Base-by-base conservation (phyloP, 2,113 vertebrate species). In the Scatophagus argus region DNA sequence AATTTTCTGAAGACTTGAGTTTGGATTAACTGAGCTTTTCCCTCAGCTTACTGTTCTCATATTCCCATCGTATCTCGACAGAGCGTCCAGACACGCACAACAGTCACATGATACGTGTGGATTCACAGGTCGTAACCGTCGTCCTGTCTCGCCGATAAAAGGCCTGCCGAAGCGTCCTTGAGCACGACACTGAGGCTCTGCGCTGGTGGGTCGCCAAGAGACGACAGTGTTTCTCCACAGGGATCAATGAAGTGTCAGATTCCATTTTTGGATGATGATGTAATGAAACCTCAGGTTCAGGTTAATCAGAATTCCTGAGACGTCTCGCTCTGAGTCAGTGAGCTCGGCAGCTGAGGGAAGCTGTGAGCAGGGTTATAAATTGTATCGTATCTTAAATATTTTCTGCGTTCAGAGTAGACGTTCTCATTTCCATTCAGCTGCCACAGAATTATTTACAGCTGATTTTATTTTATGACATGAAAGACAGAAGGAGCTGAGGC, bases 201-300 rank as follows among this genome's bases (percentile, higher is more conserved):
- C 29, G 41, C 31, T 25, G 41, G 23, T 21, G 31, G 12, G 14
- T n/a, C n/a, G n/a, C n/a, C n/a, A n/a, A n/a, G n/a, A n/a, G n/a
- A n/a, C n/a, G n/a, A n/a, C n/a, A n/a, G n/a, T 14, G 38, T 17
- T 34, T 27, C 4, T 10, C 14, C n/a, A 21, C 7, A 29, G 10
- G 43, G 72, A 81, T 77, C 49, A 63, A 58, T 77, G 39, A 62
- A 44, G 63, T 2, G 23, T 74, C 25, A 13, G 31, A n/a, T 69
- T 54, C 66, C 59, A 41, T 2, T 55, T 77, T 44, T 73, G 36
- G 55, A 56, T 58, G 13, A n/a, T 12, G 31, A 5, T 58, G 56
- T 49, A 25, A 74, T 52, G 47, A 14, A 32, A 47, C 46, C 14
- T 23, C 11, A n/a, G n/a, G 31, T 16, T 62, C 14, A 19, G 25